These are phyloP conservation scores for Picus viridis DNA, from an alignment of 2,797 vertebrate genomes.

Conservation along the genomic window DNA sequence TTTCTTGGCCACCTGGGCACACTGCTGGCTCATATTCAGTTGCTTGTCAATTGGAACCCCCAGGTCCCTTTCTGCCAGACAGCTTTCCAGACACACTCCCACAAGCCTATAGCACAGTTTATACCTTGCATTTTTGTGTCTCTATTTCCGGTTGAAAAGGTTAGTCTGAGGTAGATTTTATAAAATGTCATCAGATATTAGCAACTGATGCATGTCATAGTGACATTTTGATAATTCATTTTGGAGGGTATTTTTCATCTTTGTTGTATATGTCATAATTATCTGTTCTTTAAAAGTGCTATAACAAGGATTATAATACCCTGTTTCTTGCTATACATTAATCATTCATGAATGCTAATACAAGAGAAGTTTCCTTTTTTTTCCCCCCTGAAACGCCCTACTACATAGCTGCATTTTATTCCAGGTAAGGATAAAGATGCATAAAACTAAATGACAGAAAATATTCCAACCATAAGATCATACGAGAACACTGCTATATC, in stretches of 20 bases:
- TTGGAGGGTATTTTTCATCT: neutral
- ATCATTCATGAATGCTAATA: neutral
- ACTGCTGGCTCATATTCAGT: too few relatives aligned
- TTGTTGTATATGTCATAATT: neutral
- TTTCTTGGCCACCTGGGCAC: too few relatives aligned
- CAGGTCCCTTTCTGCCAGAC: too few relatives aligned
- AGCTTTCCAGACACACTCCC: too few relatives aligned
- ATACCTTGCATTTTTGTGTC: neutral
- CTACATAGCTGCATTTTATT: neutral
- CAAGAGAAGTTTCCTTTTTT: neutral
- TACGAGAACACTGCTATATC: neutral
- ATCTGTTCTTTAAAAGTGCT: neutral
- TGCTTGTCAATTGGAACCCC: too few relatives aligned
- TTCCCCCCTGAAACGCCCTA: neutral
- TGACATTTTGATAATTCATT: neutral
- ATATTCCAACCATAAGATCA: neutral
- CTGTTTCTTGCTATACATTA: neutral
- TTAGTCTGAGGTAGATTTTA: neutral
- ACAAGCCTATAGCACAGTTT: neutral
- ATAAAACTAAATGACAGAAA: neutral
- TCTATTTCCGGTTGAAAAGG: constrained; percentile 9
- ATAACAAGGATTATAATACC: neutral
- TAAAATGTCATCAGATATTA: constrained; percentile 16
- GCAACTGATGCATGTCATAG: neutral
- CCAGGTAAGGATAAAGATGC: neutral